phyloP scores from a whole-genome alignment of 2,888 invertebrate genomes.

The Anorthoa munda region DNA sequence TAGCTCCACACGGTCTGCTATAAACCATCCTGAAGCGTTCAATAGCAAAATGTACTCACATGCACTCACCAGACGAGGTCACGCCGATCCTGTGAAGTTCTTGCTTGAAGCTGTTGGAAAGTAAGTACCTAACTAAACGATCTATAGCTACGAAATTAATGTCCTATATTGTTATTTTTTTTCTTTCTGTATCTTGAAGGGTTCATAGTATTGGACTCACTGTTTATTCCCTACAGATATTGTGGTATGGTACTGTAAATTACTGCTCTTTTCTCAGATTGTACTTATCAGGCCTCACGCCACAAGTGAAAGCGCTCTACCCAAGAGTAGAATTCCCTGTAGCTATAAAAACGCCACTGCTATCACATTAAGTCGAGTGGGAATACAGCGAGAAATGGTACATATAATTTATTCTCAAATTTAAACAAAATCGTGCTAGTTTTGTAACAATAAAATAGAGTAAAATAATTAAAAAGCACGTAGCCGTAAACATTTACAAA shows the following conservation, averaged over 20 bases:
- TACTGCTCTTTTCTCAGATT: conserved; percentile 87
- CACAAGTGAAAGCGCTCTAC: conserved; percentile 93
- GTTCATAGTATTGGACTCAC: no score
- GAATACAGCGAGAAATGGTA: conserved; percentile 94
- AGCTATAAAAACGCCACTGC: conserved; percentile 95
- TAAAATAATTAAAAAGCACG: neutral
- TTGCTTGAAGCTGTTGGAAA: conserved; percentile 91
- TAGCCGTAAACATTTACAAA: neutral
- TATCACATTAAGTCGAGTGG: conserved; percentile 95
- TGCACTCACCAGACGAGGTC: conserved; percentile 93
- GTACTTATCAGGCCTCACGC: conserved; percentile 93
- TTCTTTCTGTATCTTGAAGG: no score
- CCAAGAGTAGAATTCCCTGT: conserved; percentile 94
- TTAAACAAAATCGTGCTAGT: no score
- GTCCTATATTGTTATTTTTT: neutral
- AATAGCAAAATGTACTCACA: conserved; percentile 91
- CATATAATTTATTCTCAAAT: conserved; percentile 22
- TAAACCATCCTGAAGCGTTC: conserved; percentile 95
- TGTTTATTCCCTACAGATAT: neutral
- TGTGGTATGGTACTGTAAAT: neutral
- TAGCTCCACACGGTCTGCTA: conserved; percentile 96
- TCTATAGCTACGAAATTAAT: neutral
- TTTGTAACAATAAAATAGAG: neutral
- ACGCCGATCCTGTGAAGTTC: conserved; percentile 90
- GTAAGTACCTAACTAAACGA: conserved; percentile 74